phyloP scores from a whole-genome alignment of 1,140 invertebrate genomes.

The Galendromus occidentalis region DNA sequence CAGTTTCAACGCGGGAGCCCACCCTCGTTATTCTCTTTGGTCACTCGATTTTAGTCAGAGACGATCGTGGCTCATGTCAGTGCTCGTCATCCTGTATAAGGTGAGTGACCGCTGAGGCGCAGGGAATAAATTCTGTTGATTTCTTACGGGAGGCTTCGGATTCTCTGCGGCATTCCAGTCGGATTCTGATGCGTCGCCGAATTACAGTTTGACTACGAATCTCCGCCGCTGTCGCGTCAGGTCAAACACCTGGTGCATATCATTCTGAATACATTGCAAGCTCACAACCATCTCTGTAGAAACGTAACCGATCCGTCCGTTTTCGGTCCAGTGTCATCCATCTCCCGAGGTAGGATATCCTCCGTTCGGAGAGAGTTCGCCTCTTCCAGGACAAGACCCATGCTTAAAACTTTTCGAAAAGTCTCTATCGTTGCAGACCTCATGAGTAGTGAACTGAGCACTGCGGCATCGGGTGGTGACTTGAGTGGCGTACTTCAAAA shows the following conservation, averaged over 20 bases:
- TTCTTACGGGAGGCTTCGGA: neutral
- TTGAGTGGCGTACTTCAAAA: neutral
- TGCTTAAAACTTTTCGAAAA: neutral
- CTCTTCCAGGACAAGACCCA: neutral
- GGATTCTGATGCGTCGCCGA: slow-evolving; percentile 8
- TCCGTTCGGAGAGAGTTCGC: neutral
- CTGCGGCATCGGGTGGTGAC: neutral
- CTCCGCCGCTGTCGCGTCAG: slow-evolving; percentile 52
- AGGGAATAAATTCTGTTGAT: no score
- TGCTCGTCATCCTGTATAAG: slow-evolving; percentile 91
- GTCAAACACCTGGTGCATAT: slow-evolving; percentile 63
- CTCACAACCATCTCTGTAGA: slow-evolving; percentile 67
- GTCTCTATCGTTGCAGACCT: neutral
- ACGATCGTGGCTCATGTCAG: slow-evolving; percentile 70
- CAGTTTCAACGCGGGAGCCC: slow-evolving; percentile 23
- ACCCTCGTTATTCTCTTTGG: slow-evolving; percentile 61
- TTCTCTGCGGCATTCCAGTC: neutral
- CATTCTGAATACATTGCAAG: slow-evolving; percentile 77
- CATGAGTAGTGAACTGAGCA: neutral
- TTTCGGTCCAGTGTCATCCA: slow-evolving; percentile 40
- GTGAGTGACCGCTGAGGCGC: slow-evolving; percentile 30
- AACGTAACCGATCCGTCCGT: slow-evolving; percentile 44
- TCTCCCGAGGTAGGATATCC: slow-evolving; percentile 42
- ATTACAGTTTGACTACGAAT: slow-evolving; percentile 69
- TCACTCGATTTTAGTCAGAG: slow-evolving; percentile 59